Conservation (phyloP, 2,888 invertebrate species). For the Tachina lurida region DNA sequence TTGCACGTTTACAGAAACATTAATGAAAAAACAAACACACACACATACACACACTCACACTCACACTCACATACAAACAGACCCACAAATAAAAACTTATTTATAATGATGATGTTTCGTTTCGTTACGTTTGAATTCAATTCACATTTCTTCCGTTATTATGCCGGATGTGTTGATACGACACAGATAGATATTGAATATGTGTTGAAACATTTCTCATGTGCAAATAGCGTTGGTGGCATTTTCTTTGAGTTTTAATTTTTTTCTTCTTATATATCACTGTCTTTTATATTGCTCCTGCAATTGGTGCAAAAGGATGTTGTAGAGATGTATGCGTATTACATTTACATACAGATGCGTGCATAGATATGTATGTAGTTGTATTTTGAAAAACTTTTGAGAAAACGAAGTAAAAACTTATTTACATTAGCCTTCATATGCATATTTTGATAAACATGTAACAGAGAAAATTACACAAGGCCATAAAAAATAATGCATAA, state of each 20-base stretch:
- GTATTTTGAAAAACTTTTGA: neutral
- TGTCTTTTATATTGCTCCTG: neutral
- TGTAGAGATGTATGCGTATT: neutral
- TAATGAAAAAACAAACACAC: neutral
- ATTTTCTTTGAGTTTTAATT: conserved; percentile 7
- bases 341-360: neutral
- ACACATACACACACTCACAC: neutral
- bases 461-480: neutral
- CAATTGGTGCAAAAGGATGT: neutral
- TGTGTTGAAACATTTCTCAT: conserved; percentile 77
- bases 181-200: conserved; percentile 74
- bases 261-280: neutral
- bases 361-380: neutral
- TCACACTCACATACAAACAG: neutral
- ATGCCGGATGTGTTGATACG: conserved; percentile 65
- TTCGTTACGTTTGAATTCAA: conserved; percentile 50
- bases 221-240: conserved; percentile 28
- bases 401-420: neutral
- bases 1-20: neutral
- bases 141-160: conserved; percentile 60
- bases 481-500: too few species aligned
- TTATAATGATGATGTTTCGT: conserved; percentile 11
- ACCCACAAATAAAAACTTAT: neutral
- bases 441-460: neutral
- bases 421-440: conserved; percentile 7